phyloP scores from a whole-genome alignment of 2,797 vertebrate species.

The Scolopax rusticola region DNA sequence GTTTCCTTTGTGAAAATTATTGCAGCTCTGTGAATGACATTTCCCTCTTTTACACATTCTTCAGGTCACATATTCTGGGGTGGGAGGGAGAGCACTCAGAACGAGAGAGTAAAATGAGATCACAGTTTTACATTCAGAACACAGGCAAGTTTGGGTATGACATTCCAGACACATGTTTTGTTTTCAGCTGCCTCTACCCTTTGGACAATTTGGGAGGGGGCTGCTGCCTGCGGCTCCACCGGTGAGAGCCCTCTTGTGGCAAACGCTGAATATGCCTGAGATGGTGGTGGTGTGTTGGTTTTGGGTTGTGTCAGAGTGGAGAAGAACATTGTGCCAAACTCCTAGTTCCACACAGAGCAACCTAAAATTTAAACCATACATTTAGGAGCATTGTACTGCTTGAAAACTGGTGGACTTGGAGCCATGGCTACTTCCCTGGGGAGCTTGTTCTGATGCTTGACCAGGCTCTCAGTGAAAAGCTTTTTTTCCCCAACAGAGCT shows the following conservation, averaged over 20 bases:
- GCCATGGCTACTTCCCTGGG: accelerated
- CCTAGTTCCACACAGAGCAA: neutral
- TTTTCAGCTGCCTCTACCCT: neutral
- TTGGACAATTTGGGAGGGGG: neutral
- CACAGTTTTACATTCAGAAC: neutral
- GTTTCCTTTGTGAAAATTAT: neutral
- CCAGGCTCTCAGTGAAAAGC: neutral
- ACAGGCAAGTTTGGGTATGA: neutral
- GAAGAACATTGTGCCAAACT: neutral
- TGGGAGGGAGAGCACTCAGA: neutral
- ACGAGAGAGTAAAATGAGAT: neutral
- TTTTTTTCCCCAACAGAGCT: neutral
- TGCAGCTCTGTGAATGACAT: neutral
- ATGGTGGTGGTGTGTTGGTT: neutral
- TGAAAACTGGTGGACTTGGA: neutral
- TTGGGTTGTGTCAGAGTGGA: neutral
- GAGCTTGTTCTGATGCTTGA: neutral
- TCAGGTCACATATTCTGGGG: accelerated
- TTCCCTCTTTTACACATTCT: accelerated
- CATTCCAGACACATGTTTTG: neutral
- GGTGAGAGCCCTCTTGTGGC: slow-evolving; percentile 4
- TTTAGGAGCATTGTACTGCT: neutral
- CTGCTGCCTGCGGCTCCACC: neutral
- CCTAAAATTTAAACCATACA: neutral
- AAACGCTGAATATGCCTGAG: neutral